Percentiles rank a stretch among this genome's conserved stretches.
phyloP scores from a whole-genome alignment of 2,113 vertebrate genomes.

The Siphamia tubifer region DNA sequence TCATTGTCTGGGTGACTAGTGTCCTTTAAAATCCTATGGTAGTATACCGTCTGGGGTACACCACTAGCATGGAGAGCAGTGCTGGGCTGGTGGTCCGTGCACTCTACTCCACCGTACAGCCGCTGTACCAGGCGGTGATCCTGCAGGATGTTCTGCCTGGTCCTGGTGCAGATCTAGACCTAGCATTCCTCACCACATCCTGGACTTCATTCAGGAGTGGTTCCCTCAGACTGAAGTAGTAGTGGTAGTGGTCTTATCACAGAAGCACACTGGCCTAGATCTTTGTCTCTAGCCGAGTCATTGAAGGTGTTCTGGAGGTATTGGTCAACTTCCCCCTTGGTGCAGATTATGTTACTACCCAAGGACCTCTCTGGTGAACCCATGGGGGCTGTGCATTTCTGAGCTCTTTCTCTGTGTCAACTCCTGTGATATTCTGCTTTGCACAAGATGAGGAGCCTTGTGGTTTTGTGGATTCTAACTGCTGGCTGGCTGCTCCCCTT shows the following conservation, averaged over 20 bases:
- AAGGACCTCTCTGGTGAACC: too few species aligned
- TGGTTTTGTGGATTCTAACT: background rate
- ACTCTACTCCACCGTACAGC: too few species aligned
- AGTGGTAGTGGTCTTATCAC: background rate
- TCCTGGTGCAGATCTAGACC: background rate
- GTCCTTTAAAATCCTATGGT: too few species aligned
- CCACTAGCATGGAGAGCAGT: too few species aligned
- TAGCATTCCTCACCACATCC: background rate
- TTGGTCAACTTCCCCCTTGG: background rate
- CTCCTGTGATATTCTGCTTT: background rate
- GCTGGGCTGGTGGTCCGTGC: too few species aligned
- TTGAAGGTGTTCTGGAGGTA: background rate
- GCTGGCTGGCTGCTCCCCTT: background rate
- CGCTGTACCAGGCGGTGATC: too few species aligned
- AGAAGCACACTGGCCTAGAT: too few species aligned
- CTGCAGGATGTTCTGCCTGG: too few species aligned
- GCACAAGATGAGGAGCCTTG: background rate
- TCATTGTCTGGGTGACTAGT: too few species aligned
- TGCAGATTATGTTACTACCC: too few species aligned
- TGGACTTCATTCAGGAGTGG: background rate
- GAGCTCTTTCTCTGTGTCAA: background rate
- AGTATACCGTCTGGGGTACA: too few species aligned
- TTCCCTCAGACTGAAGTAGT: background rate
- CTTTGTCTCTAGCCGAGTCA: background rate
- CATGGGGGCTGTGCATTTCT: background rate